phyloP scores from a whole-genome alignment of 2,888 invertebrate species.

The Sinelater perroti region DNA sequence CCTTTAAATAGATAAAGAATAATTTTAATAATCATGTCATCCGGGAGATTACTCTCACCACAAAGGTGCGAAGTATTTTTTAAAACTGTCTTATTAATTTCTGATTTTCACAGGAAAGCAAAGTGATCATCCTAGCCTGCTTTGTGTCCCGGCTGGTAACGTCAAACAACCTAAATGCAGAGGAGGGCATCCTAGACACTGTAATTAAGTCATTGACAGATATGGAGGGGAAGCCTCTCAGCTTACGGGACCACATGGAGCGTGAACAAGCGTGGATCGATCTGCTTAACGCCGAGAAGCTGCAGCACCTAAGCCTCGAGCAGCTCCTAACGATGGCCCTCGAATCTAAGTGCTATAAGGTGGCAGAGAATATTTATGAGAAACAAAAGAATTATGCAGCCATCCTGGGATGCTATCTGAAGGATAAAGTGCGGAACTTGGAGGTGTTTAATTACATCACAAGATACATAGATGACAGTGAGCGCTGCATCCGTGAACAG shows the following conservation, averaged over 20 bases:
- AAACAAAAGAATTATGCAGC: constrained; percentile 66
- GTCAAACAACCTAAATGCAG: constrained; percentile 55
- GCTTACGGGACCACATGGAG: constrained; percentile 68
- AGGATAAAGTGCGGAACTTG: constrained; percentile 68
- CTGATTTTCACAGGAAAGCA: constrained; percentile 63
- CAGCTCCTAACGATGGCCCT: constrained; percentile 70
- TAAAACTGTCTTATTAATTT: neutral
- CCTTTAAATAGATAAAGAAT: too few relatives aligned
- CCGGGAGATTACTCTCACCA: too few relatives aligned
- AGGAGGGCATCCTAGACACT: constrained; percentile 64
- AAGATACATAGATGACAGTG: constrained; percentile 58
- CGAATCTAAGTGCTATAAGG: constrained; percentile 73
- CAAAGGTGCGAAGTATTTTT: too few relatives aligned
- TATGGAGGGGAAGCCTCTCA: constrained; percentile 48
- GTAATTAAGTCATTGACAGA: constrained; percentile 64
- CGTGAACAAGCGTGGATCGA: constrained; percentile 79
- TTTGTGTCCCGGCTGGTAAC: constrained; percentile 57
- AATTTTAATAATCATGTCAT: too few relatives aligned
- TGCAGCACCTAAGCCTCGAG: constrained; percentile 67
- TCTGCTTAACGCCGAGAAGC: constrained; percentile 69
- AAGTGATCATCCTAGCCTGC: constrained; percentile 60
- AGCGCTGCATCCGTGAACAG: constrained; percentile 62
- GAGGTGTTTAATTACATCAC: constrained; percentile 70
- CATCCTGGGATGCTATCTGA: constrained; percentile 74
- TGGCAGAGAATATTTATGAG: constrained; percentile 76